phyloP scores from a whole-genome alignment of 2,888 invertebrate species.

The Leptinotarsa haldemani region DNA sequence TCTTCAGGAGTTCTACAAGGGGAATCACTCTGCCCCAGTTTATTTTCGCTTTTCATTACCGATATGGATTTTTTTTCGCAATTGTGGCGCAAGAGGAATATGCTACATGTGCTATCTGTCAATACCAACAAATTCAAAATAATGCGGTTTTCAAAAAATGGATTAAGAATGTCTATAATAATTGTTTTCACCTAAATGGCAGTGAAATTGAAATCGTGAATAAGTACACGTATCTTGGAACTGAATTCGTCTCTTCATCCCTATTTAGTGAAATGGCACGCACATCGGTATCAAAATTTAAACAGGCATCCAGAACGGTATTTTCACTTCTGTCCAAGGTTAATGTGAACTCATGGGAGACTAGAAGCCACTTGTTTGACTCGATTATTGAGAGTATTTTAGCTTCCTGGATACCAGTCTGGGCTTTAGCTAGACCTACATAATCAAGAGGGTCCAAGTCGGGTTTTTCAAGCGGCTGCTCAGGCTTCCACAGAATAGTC shows the following conservation, averaged over 20 bases:
- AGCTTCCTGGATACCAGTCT: not conserved
- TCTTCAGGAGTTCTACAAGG: not conserved
- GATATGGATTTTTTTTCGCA: not conserved
- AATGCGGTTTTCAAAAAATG: not conserved
- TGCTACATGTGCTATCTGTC: not conserved
- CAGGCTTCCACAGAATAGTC: not conserved
- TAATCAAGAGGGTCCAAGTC: not conserved
- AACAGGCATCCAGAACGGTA: not conserved
- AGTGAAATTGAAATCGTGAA: not conserved
- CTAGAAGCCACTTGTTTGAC: not conserved
- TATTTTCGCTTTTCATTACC: not conserved
- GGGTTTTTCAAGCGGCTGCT: not conserved
- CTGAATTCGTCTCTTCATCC: not conserved
- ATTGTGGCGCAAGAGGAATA: not conserved
- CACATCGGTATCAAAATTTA: not conserved
- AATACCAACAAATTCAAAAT: not conserved
- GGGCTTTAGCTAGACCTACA: not conserved
- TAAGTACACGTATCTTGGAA: not conserved
- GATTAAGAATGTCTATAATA: not conserved
- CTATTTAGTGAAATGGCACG: not conserved
- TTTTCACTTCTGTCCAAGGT: not conserved
- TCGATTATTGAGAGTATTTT: not conserved
- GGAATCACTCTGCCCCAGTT: conserved; percentile 1
- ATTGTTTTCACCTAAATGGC: not conserved
- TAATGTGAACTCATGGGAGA: not conserved